Base-by-base conservation (phyloP, 2,113 vertebrate genomes). In the Ammodytes marinus region DNA sequence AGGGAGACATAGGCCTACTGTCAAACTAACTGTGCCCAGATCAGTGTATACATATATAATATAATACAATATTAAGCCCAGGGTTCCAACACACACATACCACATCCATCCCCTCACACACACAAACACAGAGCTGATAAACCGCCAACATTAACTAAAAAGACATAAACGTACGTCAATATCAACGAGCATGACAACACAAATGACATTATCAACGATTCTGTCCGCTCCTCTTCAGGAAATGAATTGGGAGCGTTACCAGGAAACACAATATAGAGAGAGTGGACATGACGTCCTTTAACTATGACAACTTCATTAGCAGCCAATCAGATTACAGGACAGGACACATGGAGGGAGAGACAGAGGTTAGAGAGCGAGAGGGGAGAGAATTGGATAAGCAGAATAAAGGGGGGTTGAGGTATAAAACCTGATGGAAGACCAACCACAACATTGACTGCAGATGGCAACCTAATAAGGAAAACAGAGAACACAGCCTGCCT, bases 271-370 rank as follows among this genome's bases (percentile, higher is more conserved):
- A 88, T 53, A 49, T 0, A 49, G 54, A 6, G 6, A 37, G 68
- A 80, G 55, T 64, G 78, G 64, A 80, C 60, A 52, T 65, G 63
- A 74, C 9, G 60, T 84, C 40, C 65, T 76, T 73, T 47, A 27
- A 15, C 73, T 69, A 49, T 74, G 67, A 76, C 58, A 70, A 82
- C 80, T 86, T 83, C 42, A 90, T 88, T 85, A 87, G 19, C 47
- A 61, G 49, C n/a, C 57, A 45, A 89, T 90, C 89, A 52, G 10
- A 85, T 89, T 63, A 82, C 10, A 59, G 11, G 58, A 68, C n/a
- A 11, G 42, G 47, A 82, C 49, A 75, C 50, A 78, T 58, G 0
- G 42, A 76, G 47, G 35, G 46, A 54, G n/a, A 49, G 66, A 60
- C 35, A 40, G 65, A 81, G 17, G 17, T 0, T 27, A 35, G 35